phyloP scores from a whole-genome alignment of 53 echinoderm and acorn worm genomes.

The Henricia sp. region DNA sequence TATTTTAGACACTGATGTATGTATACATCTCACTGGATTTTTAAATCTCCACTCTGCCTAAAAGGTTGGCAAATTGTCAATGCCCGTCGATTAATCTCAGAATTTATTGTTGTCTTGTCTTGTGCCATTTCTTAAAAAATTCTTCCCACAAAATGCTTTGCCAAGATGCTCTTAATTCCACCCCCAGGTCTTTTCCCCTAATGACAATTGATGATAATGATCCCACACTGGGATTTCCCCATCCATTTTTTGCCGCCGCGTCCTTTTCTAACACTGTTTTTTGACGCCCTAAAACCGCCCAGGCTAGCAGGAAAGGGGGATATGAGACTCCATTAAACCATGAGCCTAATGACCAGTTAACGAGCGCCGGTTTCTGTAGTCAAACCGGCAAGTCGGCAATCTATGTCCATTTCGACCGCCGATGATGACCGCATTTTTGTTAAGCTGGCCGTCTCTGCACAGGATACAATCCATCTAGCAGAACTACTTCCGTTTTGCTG shows the following conservation, averaged over 20 bases:
- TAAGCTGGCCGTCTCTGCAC: neutral
- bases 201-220: conserved; percentile 53
- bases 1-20: no score
- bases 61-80: neutral
- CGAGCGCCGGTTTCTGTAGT: conserved; percentile 27
- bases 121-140: neutral
- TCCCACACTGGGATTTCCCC: neutral
- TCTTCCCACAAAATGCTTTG: conserved; percentile 17
- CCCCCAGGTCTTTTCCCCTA: conserved; percentile 5
- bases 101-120: neutral
- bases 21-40: no score
- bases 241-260: neutral
- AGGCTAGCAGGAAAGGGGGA: conserved; percentile 21
- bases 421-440: conserved; percentile 21
- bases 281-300: no score
- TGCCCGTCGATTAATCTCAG: no score
- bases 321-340: conserved; percentile 47
- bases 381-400: neutral
- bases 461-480: conserved; percentile 57
- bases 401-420: conserved; percentile 3
- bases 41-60: neutral
- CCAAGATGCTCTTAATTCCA: neutral
- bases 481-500: conserved; percentile 28
- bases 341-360: conserved; percentile 43
- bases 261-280: neutral